Base-by-base conservation (phyloP, 1,140 invertebrate genomes). In the Bathynomus jamesi region DNA sequence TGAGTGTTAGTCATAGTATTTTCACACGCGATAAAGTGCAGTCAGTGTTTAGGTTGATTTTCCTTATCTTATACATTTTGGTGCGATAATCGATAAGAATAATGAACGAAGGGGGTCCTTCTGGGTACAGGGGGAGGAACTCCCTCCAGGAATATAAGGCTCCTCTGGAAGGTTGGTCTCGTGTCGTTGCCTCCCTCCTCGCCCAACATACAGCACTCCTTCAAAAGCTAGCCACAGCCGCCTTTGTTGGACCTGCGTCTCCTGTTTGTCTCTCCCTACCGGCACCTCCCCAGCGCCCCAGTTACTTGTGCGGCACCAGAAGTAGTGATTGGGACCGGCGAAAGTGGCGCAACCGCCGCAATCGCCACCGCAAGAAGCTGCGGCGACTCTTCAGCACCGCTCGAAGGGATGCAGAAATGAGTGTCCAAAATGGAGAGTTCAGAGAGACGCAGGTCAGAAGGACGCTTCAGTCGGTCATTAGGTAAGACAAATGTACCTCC, bases 201-300 rank as follows among this genome's bases (percentile, higher is more conserved):
- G 75, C 75, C 11, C 75, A 76, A 29, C 75, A 76, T 66, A 73
- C 75, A 7, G 75, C 75, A 0, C 71, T 76, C 13, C 72, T 76
- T 10, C 75, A 76, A 28, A 76, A 76, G 67, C 63, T 76, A 4
- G 75, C 75, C 7, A 30, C 75, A 13, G 75, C 70, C 5, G 40
- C 71, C 28, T 28, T 40, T 17, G 66, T 60, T 29, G 28, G 31
- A 21, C 60, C 65, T 24, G 17, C 65, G 11, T 67, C 46, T 21
- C 11, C 53, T 0, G 53, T 30, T 24, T 21, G 25, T 17, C 65
- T 28, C 25, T 65, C 21, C 24, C 63, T 31, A 61, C 70, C 65
- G n/a, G 28, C 67, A 13, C 65, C 65, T 75, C 65, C 29, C n/a
- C 70, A 10, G 27, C 40, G 30, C 66, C 30, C 21, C 62, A 32